A percentile compares a stretch with the other conserved stretches of the same genome.
Conservation (phyloP, 2,888 invertebrate species). For the Taphrorychus bicolor region DNA sequence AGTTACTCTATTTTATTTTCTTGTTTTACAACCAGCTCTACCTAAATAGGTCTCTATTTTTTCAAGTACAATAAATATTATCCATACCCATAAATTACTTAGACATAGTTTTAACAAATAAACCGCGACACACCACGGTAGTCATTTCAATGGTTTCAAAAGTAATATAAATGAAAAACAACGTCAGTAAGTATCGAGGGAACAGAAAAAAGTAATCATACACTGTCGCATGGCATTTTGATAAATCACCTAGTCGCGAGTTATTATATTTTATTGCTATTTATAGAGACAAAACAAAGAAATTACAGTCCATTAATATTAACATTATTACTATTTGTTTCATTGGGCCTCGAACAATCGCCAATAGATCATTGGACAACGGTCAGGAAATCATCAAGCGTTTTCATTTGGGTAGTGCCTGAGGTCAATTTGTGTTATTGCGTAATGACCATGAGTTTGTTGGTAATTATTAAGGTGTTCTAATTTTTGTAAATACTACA, state of each 20-base stretch:
- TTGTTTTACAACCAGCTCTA: too few relatives aligned
- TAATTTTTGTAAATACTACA: too few relatives aligned
- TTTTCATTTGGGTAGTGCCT: too few relatives aligned
- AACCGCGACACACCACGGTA: background rate
- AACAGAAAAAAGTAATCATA: conserved; percentile 10
- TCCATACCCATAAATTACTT: background rate
- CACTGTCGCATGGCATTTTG: conserved; percentile 4
- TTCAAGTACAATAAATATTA: background rate
- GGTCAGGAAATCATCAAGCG: too few relatives aligned
- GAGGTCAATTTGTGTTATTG: too few relatives aligned
- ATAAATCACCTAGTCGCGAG: conserved; percentile 4
- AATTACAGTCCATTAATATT: conserved; percentile 1
- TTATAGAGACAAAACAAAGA: conserved; percentile 7
- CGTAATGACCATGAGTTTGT: too few relatives aligned
- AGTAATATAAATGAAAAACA: conserved; percentile 6
- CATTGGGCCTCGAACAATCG: background rate
- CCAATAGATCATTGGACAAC: background rate
- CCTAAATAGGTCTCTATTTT: too few relatives aligned
- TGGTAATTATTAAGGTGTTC: too few relatives aligned
- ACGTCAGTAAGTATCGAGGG: background rate
- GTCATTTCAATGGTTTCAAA: background rate
- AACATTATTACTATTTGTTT: background rate
- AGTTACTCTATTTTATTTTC: too few relatives aligned
- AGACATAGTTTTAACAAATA: background rate
- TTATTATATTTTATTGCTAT: conserved; percentile 10